Evolutionary conservation across 2,797 vertebrate species (phyloP).

Genomic region (Tympanoctomys barrerae): DNA sequence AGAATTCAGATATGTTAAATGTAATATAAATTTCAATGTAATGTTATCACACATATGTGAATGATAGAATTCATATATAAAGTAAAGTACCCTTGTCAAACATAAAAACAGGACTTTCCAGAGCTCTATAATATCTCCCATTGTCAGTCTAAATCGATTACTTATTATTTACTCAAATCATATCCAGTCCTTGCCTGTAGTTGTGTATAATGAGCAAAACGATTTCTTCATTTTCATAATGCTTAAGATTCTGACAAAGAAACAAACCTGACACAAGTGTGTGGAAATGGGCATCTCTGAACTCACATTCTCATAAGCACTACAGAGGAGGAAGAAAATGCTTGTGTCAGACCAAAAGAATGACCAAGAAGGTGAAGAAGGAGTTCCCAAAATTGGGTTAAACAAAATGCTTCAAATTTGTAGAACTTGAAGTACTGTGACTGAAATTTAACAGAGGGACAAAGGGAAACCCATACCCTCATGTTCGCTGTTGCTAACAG

Average conservation of each 20-base stretch:
- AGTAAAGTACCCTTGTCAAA: background rate
- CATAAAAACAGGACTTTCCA: conserved; percentile 64
- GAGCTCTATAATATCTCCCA: background rate
- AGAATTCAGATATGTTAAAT: background rate
- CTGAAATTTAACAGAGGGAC: background rate
- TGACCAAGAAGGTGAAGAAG: background rate
- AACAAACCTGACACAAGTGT: background rate
- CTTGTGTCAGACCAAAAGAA: background rate
- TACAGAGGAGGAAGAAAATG: background rate
- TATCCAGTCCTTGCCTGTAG: background rate
- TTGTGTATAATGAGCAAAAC: background rate
- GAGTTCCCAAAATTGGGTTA: background rate
- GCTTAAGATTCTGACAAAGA: background rate
- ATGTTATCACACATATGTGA: background rate
- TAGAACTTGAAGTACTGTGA: background rate
- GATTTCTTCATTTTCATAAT: background rate
- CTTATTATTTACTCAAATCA: background rate
- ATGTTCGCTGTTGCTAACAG: background rate
- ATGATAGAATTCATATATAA: background rate
- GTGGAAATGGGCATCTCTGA: background rate
- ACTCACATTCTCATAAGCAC: background rate
- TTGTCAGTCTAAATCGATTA: background rate
- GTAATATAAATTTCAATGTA: background rate
- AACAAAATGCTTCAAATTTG: background rate
- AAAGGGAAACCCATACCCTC: background rate